A percentile compares a stretch with the other conserved stretches of the same genome.
These are phyloP conservation scores for Myotis pilosus DNA, from an alignment of 2,797 vertebrate genomes.

Conservation along the genomic window DNA sequence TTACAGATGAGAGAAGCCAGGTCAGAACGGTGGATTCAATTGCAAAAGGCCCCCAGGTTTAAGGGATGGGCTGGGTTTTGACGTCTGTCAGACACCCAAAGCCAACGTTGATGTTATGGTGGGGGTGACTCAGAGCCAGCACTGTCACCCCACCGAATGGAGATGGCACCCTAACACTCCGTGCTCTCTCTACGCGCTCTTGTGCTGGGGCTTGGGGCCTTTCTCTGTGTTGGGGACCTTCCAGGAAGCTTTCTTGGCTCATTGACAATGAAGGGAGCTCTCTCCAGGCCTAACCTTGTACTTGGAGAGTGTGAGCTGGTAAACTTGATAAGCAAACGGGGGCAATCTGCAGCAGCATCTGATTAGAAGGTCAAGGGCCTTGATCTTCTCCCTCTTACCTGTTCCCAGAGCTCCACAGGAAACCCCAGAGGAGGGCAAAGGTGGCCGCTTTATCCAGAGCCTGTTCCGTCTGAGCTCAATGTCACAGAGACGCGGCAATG, in stretches of 20 bases:
- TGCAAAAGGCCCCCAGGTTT: fast-evolving
- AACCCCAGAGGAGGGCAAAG: not conserved
- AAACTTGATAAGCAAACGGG: not conserved
- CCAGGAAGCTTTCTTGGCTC: not conserved
- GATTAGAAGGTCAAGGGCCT: not conserved
- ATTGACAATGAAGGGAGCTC: not conserved
- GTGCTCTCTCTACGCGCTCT: fast-evolving
- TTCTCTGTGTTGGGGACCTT: not conserved
- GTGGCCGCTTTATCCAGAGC: not conserved
- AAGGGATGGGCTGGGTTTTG: not conserved
- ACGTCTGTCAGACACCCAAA: not conserved
- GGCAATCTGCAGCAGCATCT: not conserved
- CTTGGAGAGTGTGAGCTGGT: not conserved
- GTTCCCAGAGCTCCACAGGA: not conserved
- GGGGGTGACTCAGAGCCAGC: not conserved
- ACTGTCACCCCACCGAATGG: fast-evolving
- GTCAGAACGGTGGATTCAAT: not conserved
- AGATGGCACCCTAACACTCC: fast-evolving
- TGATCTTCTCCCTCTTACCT: not conserved
- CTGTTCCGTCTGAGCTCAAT: not conserved
- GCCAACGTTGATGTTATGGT: fast-evolving
- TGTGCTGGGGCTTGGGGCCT: not conserved
- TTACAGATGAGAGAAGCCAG: not conserved
- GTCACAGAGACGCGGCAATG: not conserved
- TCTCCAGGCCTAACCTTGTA: not conserved